These are phyloP conservation scores for Drosophila varians DNA, from an alignment of 1,140 invertebrate genomes.

Conservation along the genomic window DNA sequence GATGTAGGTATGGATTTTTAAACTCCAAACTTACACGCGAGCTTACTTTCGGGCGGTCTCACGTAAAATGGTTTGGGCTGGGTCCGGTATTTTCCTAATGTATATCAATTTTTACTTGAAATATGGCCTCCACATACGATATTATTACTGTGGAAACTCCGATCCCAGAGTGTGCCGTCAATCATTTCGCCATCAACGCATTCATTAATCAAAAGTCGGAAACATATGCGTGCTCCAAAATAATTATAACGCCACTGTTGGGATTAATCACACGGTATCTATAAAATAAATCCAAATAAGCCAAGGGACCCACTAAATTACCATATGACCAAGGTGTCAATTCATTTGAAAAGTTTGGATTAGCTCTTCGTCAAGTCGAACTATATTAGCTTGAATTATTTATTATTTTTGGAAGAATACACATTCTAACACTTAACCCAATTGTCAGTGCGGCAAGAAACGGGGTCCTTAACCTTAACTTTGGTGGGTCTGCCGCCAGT, in stretches of 20 bases:
- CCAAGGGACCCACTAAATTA: slow-evolving; percentile 35
- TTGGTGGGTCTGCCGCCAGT: slow-evolving; percentile 6
- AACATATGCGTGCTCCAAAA: slow-evolving; percentile 53
- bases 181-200: slow-evolving; percentile 51
- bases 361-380: neutral
- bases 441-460: slow-evolving; percentile 4
- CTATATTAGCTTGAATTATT: slow-evolving; percentile 26
- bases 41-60: slow-evolving; percentile 5
- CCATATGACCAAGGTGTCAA: slow-evolving; percentile 52
- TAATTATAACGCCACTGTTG: slow-evolving; percentile 63
- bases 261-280: slow-evolving; percentile 27
- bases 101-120: slow-evolving; percentile 11
- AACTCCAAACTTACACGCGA: slow-evolving; percentile 45
- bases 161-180: slow-evolving; percentile 30
- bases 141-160: slow-evolving; percentile 4
- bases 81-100: slow-evolving; percentile 7
- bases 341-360: slow-evolving; percentile 1
- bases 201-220: slow-evolving; percentile 57
- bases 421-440: slow-evolving; percentile 19
- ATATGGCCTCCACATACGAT: slow-evolving; percentile 1
- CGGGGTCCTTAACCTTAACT: slow-evolving; percentile 71
- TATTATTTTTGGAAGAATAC: slow-evolving; percentile 6
- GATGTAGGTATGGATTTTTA: slow-evolving; percentile 46
- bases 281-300: slow-evolving; percentile 3
- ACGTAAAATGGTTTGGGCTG: neutral